Evolutionary conservation across 2,797 vertebrate species (phyloP), one percentile per base, ranked within the genome.

Genomic region (Chaunax sp.): DNA sequence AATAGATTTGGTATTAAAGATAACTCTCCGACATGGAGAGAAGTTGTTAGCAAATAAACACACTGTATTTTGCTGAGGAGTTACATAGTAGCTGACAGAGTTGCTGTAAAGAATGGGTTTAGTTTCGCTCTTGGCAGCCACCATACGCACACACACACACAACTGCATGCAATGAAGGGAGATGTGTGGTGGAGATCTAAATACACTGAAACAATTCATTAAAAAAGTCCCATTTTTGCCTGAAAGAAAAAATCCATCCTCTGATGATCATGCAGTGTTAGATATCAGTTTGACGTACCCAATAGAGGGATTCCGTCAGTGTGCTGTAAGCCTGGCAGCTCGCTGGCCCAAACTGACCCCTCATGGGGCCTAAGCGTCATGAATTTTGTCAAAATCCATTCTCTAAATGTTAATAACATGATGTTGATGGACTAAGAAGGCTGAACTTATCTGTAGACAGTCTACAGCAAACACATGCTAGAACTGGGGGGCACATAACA

Each of bases 1-100:
- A 87, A 90, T 88, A 83, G 63, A 90, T 83, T 77, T 75, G 44
- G 75, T 72, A 88, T 85, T 82, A 83, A 85, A 82, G 76, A 90
- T 82, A 79, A 81, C 73, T 49, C 41, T 72, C 53, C 3, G 6
- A 67, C 64, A 86, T 64, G 54, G 69, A 81, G 65, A 64, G 64
- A 75, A 52, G 43, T 82, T 83, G 81, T 79, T 75, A 64, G 53
- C 71, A 78, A 81, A 85, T 75, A 85, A 83, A 86, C 62, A 35
- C 19, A 55, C 18, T 10, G 50, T 60, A 75, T 82, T 78, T 80
- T 6, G 4, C 56, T 71, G 55, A 69, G 57, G 75, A 68, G 55
- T 72, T 73, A 68, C 62, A 68, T 30, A 49, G 58, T 59, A 19
- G 41, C n/a, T 59, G 64, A 80, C 38, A 70, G 75, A 20, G 52